Base-by-base conservation (phyloP, 2,113 vertebrate genomes). In the Zosterops borbonicus region DNA sequence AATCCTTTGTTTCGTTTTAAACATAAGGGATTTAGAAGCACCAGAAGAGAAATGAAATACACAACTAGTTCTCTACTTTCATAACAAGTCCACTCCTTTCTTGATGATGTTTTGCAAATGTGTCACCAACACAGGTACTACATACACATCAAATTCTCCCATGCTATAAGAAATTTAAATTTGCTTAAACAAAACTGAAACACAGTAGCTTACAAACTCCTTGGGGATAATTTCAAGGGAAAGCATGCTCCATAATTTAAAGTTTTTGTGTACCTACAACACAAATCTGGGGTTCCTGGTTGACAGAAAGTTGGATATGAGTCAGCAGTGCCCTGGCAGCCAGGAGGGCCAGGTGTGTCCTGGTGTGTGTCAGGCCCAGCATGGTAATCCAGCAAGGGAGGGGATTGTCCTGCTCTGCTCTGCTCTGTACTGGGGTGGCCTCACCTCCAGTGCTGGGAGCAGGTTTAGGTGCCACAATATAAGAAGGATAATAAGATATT, bases 371-470 rank as follows among this genome's bases (percentile, higher is more conserved):
- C 44, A 52, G 33, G 11, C 9, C 10, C 37, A 59, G 21, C 14
- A 59, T 27, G 0, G 0, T 39, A 39, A 39, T 39, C 18, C 46
- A 60, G 37, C 9, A 9, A 44, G 22, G 37, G 17, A 50, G 9
- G 11, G 31, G 11, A 60, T 52, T 52, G 27, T 59, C 9, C 44
- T 39, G 39, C 39, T 39, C 39, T 1, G 3, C 37, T 67, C 44
- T 59, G 16, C 39, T 55, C 22, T 46, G 18, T 7, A 0, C 63
- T 69, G 14, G 19, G 5, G 22, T 0, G 0, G 37, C 46, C 27
- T 44, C 53, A 60, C 11, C 33, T 68, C 0, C 0, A 27, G 23
- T 52, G 3, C 31, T 60, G 22, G 37, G 53, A 11, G 4, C 13
- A 14, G 5, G 7, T 77, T 22, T 37, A 27, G 31, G 31, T 0